phyloP scores from a whole-genome alignment of 1,140 invertebrate species.

The Brachionus koreanus region DNA sequence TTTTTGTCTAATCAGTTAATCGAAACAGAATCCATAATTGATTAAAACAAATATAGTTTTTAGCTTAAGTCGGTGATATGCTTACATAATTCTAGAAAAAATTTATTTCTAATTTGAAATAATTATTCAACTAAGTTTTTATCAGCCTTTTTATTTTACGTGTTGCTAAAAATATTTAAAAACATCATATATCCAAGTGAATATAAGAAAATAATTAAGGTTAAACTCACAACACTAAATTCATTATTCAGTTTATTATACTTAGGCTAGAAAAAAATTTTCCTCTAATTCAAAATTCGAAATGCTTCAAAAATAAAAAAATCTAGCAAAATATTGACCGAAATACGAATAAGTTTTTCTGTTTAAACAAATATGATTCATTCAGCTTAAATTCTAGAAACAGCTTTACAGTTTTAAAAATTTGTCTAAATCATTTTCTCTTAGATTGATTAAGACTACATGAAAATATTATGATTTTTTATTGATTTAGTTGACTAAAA shows the following conservation, averaged over 20 bases:
- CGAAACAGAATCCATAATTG: background rate
- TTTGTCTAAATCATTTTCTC: background rate
- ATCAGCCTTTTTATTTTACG: background rate
- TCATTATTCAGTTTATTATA: background rate
- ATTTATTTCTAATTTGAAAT: background rate
- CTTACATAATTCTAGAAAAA: background rate
- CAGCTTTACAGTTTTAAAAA: background rate
- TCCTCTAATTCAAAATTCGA: background rate
- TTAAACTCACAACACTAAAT: background rate
- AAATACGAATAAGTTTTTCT: background rate
- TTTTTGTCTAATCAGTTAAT: conserved; percentile 4
- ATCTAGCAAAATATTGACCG: background rate
- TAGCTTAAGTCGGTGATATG: background rate
- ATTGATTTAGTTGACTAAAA: background rate
- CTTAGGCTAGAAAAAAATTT: background rate
- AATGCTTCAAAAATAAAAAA: background rate
- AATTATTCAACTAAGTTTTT: background rate
- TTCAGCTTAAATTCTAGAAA: background rate
- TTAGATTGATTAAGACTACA: background rate
- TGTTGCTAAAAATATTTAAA: background rate
- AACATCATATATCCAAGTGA: background rate
- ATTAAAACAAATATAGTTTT: background rate
- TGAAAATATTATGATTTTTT: background rate
- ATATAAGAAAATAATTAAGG: background rate
- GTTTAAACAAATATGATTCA: background rate